Percentiles rank a stretch among this genome's conserved stretches.
These are phyloP conservation scores for Eristalinus aeneus DNA, from an alignment of 2,888 invertebrate species.

Conservation along the genomic window DNA sequence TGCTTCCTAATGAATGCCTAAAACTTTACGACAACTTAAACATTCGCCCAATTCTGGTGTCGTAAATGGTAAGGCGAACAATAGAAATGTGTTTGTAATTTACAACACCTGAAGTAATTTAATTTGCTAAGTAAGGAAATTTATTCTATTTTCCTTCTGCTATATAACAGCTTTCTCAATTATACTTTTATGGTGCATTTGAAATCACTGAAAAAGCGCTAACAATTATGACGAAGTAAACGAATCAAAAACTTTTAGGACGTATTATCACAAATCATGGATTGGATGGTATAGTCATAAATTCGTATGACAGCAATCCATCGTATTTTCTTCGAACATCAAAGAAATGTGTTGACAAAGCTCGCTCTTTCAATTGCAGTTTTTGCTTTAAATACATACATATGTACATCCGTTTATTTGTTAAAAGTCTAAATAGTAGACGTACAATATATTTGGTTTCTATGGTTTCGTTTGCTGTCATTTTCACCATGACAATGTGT, in stretches of 20 bases:
- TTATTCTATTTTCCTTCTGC: not conserved
- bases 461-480: not conserved
- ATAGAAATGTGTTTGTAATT: not conserved
- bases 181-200: not conserved
- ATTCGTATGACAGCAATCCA: not conserved
- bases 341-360: not conserved
- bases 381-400: not conserved
- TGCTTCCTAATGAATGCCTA: not conserved
- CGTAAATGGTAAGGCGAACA: not conserved
- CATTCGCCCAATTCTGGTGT: not conserved
- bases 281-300: not conserved
- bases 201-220: too few relatives aligned
- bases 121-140: not conserved
- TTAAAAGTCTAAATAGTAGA: not conserved
- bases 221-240: too few relatives aligned
- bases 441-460: not conserved
- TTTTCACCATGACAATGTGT: not conserved
- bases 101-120: not conserved
- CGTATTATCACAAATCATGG: not conserved
- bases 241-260: too few relatives aligned
- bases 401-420: not conserved
- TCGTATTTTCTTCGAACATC: not conserved
- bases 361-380: not conserved
- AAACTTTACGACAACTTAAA: not conserved
- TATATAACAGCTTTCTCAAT: not conserved